Evolutionary conservation across 2,113 vertebrate genomes (phyloP), one percentile per base, ranked within the genome.

Genomic region (Brachyhypopomus gauderio): DNA sequence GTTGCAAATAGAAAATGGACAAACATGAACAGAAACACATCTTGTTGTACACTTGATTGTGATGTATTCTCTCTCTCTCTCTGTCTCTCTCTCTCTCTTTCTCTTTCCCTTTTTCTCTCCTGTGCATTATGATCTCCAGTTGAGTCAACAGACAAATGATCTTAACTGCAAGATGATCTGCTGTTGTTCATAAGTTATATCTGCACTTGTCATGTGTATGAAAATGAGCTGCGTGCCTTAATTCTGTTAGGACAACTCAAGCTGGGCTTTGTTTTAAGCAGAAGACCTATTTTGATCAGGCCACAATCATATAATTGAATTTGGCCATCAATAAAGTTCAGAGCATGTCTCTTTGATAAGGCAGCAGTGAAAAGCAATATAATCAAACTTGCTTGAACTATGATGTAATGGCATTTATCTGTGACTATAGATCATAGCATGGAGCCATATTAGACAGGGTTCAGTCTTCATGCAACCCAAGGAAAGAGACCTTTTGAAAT

Each of bases 241-340:
- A 77, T 38, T 38, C 38, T 30, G 36, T 60, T 76, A 67, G 58
- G 89, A 87, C 88, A 91, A 91, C 89, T 85, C 88, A 85, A 83
- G 87, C 89, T 83, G 89, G 90, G 87, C 91, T 91, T 91, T 85
- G 63, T 79, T 79, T 73, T 73, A 75, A 74, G 66, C 63, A 75
- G 77, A 73, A 63, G 34, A 38, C 8, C 9, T 75, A 88, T 86
- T 84, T 5, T 76, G 87, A 87, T 87, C 89, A 91, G 90, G 90
- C 91, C 88, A 88, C 89, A 90, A 93, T 93, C 89, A 90, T 92
- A 88, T 92, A 92, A 92, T 93, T 93, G 89, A 91, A 90, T 92
- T 86, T 81, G 89, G 89, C 89, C 92, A 92, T 93, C 90, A 92
- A 91, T 91, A 92, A 79, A 78, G 38, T 30, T 56, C 58, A 48